A percentile compares a stretch with the other conserved stretches of the same genome.
Evolutionary conservation across 1,140 invertebrate species (phyloP).

Genomic region (Drosophila tropicalis): DNA sequence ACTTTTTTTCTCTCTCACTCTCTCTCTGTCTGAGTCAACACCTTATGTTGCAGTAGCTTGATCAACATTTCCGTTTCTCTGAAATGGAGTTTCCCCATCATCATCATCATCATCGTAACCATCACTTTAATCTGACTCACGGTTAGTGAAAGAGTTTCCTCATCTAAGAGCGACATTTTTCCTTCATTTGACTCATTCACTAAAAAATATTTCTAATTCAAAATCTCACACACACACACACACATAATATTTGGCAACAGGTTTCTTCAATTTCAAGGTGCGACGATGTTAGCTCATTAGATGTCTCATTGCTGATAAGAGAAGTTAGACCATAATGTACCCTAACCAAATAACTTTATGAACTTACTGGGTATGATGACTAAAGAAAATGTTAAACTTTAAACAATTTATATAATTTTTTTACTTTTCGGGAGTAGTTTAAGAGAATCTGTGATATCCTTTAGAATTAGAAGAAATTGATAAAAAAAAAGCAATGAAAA

Average conservation of each 20-base stretch:
- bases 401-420: too few relatives aligned
- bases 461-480: too few relatives aligned
- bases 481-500: too few relatives aligned
- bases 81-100: conserved; percentile 40
- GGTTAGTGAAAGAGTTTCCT: conserved; percentile 35
- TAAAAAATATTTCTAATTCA: conserved; percentile 46
- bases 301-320: conserved; percentile 67
- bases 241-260: conserved; percentile 68
- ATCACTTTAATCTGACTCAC: conserved; percentile 50
- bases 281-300: conserved; percentile 67
- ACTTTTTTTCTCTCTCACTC: conserved; percentile 38
- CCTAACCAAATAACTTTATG: not conserved
- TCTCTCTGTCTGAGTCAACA: conserved; percentile 60
- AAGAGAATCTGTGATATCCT: too few relatives aligned
- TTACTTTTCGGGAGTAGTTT: too few relatives aligned
- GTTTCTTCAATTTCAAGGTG: conserved; percentile 59
- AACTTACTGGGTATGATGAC: not conserved
- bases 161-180: conserved; percentile 34
- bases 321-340: not conserved
- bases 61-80: conserved; percentile 56
- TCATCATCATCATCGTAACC: conserved; percentile 22
- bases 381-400: not conserved
- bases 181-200: conserved; percentile 54
- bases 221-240: conserved; percentile 39
- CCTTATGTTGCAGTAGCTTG: conserved; percentile 49